phyloP scores from a whole-genome alignment of 2,797 vertebrate species.

The Propithecus deckenii region DNA sequence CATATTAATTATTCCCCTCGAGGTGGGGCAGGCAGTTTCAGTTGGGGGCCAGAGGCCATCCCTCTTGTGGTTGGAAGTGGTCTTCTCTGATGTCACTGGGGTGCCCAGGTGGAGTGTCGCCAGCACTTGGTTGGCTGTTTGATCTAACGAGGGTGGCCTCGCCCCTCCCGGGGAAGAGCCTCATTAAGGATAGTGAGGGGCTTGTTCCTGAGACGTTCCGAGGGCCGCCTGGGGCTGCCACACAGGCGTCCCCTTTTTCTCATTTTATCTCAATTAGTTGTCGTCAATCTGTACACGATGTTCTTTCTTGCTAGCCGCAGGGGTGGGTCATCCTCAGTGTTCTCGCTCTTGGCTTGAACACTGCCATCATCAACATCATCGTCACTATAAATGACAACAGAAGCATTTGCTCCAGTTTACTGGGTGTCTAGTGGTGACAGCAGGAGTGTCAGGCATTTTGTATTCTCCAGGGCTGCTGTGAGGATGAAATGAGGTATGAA shows the following conservation, averaged over 20 bases:
- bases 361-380: rapidly evolving
- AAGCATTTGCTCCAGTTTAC: not conserved
- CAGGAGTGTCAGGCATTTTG: too few relatives aligned
- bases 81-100: not conserved
- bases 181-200: not conserved
- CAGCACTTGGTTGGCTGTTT: not conserved
- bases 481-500: too few relatives aligned
- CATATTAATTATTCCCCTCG: rapidly evolving
- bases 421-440: not conserved
- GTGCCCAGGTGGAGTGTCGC: not conserved
- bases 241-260: not conserved
- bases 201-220: not conserved
- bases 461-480: too few relatives aligned
- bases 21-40: not conserved
- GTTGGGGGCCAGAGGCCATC: too few relatives aligned
- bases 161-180: not conserved
- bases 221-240: constrained; percentile 1
- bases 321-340: not conserved
- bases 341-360: not conserved
- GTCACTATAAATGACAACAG: not conserved
- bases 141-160: not conserved
- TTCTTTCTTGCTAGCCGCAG: not conserved
- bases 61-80: not conserved
- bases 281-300: not conserved
- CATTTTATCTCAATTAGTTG: not conserved